Evolutionary conservation across 2,113 vertebrate genomes (phyloP).

Genomic region (Gallinago undulata): DNA sequence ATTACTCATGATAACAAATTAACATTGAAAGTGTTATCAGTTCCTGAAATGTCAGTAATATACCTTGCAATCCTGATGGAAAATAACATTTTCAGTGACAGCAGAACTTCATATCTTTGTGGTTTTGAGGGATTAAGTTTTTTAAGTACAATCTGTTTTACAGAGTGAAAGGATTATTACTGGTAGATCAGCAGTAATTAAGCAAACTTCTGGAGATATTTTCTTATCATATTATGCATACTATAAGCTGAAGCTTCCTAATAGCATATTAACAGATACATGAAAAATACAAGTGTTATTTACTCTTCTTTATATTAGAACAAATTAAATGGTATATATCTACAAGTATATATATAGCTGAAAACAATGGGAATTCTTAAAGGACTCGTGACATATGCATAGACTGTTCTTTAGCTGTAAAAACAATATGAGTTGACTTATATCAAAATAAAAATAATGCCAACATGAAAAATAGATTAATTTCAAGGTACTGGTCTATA

Average conservation of each 20-base stretch:
- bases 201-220: neutral
- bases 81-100: neutral
- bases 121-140: neutral
- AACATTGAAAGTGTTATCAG: rapidly evolving
- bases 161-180: neutral
- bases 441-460: slow-evolving; percentile 4
- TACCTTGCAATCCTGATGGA: neutral
- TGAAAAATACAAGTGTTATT: neutral
- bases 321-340: neutral
- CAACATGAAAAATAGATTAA: slow-evolving; percentile 13
- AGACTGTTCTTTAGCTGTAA: neutral
- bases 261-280: neutral
- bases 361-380: neutral
- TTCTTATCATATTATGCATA: neutral
- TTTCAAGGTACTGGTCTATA: slow-evolving; percentile 24
- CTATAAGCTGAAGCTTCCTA: neutral
- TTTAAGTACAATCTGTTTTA: neutral
- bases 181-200: neutral
- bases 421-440: neutral
- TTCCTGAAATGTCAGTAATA: neutral
- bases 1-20: neutral
- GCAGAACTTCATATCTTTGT: neutral
- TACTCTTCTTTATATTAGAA: neutral
- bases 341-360: neutral
- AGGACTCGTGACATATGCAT: neutral